Evolutionary conservation across 1,140 invertebrate species (phyloP), one percentile per base, ranked within the genome.

Genomic region (Neomicropteryx cornuta): DNA sequence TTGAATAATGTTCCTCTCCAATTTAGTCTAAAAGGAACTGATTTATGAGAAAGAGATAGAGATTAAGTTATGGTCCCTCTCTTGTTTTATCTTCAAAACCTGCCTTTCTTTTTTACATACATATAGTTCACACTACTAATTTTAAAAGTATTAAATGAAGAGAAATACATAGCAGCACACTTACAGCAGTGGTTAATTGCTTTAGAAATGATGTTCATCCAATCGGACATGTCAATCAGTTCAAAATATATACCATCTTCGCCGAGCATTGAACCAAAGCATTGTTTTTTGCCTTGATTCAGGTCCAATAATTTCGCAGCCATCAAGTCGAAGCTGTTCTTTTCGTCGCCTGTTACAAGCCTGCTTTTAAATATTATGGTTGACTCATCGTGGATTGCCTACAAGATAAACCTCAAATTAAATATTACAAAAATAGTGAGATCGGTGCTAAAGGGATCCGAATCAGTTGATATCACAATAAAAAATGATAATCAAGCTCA

Each of bases 341-440:
- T 71, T 44, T 89, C 77, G 16, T 85, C 74, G 18, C 70, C 59
- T 21, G 70, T 73, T 2, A 80, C 72, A 17, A 95, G 64, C 50
- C 80, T 73, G 52, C 93, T 86, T 42, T 72, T 68, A 58, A 94
- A 94, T 46, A 90, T 71, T 44, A 80, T 62, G 18, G 72, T 58
- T 4, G 81, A 79, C 72, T 94, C 90, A 51, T 85, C 78, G 24
- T 71, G 59, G 47, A 87, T 67, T 11, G 79, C 75, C 72, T 84
- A 52, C 33, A 72, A 61, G 40, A 70, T 57, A 49, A 47, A 41
- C 35, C 38, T 24, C 10, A 39, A 38, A 18, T 6, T 29, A 22
- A 16, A 17, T 18, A 39, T 27, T 17, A 43, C 27, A 39, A 27
- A 18, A 21, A 28, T 39, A 8, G 13, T 17, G 14, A 18, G 36